Evolutionary conservation across 2,888 invertebrate genomes (phyloP), one percentile per base, ranked within the genome.

Genomic region (Cerceris ruficornis): DNA sequence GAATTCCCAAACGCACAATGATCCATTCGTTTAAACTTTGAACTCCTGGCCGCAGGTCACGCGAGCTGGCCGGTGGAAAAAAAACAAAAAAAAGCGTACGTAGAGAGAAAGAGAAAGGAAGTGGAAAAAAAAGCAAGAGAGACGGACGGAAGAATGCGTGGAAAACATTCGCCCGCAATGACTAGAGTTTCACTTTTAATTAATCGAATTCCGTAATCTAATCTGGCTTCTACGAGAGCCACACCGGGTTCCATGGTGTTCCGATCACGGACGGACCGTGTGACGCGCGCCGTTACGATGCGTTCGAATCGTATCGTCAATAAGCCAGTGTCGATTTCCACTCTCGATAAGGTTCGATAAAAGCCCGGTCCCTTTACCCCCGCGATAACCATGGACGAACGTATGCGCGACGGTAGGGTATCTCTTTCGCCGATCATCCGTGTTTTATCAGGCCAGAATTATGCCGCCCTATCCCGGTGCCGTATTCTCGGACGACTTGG

Each of bases 401-500:
- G 50, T 55, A 62, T 58, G 64, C 41, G 67, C 17, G 49, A 46
- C 50, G 67, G 46, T 14, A 28, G 80, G 81, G 75, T 79, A 77
- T 86, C 86, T 76, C 77, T 80, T 81, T 82, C 82, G 79, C 75
- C 88, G 87, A 88, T 88, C 86, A 85, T 82, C 82, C 81, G 82
- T 82, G 84, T 81, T 84, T 85, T 86, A 87, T 87, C 81, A 82
- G 85, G 80, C 82, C 77, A 83, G 85, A 89, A 88, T 88, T 88
- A 88, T 88, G 83, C 87, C 84, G 82, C 84, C 87, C 86, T 81
- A 81, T 83, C 68, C 77, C 62, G 70, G 66, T 78, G 77, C 77
- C 82, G 86, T 85, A 84, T 88, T 87, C 85, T 86, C 87, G 84
- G 82, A 81, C 87, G 86, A 88, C 84, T 87, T 86, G 82, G 83